These are phyloP conservation scores for Cheilosia vernalis DNA, from an alignment of 2,888 invertebrate species.

Conservation along the genomic window DNA sequence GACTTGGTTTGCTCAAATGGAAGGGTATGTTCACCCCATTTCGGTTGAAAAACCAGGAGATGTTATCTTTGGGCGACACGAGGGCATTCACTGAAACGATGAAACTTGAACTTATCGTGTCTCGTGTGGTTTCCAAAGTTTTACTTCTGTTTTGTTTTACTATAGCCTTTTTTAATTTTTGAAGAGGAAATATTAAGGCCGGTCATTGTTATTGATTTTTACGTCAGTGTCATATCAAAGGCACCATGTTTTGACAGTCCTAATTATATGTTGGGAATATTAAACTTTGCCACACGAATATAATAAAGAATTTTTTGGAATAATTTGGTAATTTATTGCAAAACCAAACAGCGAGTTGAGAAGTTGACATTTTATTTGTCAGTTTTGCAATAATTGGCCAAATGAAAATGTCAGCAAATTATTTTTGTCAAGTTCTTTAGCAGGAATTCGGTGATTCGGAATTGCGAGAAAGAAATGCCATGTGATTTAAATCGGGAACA, in stretches of 20 bases:
- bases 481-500: too few species aligned
- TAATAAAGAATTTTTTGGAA: slow-evolving; percentile 10
- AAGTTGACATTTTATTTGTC: too few species aligned
- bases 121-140: slow-evolving; percentile 47
- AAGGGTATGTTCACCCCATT: slow-evolving; percentile 47
- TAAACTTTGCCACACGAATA: slow-evolving; percentile 14
- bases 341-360: too few species aligned
- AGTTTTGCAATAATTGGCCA: too few species aligned
- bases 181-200: slow-evolving; percentile 44
- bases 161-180: background rate
- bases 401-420: too few species aligned
- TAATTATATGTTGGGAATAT: slow-evolving; percentile 42
- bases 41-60: slow-evolving; percentile 39
- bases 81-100: slow-evolving; percentile 63
- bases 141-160: slow-evolving; percentile 4
- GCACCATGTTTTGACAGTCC: slow-evolving; percentile 56
- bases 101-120: slow-evolving; percentile 69
- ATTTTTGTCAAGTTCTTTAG: too few species aligned
- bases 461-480: too few species aligned
- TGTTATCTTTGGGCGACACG: slow-evolving; percentile 59
- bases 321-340: slow-evolving; percentile 3
- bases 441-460: too few species aligned
- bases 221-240: slow-evolving; percentile 54
- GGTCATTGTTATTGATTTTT: slow-evolving; percentile 67
- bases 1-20: background rate